Evolutionary conservation across 2,888 invertebrate genomes (phyloP).

Genomic region (Tortricodes alternella): DNA sequence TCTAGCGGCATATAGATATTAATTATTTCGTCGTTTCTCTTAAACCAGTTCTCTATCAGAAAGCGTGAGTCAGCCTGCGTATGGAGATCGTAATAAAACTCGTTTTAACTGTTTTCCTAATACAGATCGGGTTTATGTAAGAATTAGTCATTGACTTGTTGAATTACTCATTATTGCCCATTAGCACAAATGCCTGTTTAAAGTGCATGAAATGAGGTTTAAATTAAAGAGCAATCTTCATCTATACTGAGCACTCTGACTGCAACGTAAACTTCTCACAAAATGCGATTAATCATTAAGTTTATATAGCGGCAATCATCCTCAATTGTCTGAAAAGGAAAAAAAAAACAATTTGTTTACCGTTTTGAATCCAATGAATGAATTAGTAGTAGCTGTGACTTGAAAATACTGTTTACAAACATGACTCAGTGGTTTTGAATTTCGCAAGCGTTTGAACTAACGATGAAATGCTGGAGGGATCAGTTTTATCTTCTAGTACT

Average conservation of each 20-base stretch:
- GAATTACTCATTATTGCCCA: conserved; percentile 19
- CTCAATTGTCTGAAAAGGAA: conserved; percentile 21
- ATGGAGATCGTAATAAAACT: conserved; percentile 44
- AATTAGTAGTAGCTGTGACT: conserved; percentile 9
- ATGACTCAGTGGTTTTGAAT: background rate
- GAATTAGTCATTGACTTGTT: conserved; percentile 28
- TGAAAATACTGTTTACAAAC: background rate
- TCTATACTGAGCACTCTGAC: no score
- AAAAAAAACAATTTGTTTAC: conserved; percentile 22
- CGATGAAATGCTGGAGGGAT: no score
- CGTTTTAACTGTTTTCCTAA: conserved; percentile 51
- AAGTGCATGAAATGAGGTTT: conserved; percentile 15
- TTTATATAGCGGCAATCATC: conserved; percentile 2
- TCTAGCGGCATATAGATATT: conserved; percentile 1
- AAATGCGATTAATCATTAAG: background rate
- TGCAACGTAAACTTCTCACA: conserved; percentile 2
- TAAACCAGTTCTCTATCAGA: conserved; percentile 42
- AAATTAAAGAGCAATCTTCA: conserved; percentile 4
- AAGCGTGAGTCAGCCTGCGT: conserved; percentile 46
- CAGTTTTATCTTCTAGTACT: no score
- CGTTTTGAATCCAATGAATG: conserved; percentile 5
- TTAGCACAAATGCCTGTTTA: conserved; percentile 13
- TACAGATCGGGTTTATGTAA: conserved; percentile 24
- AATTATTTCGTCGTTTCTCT: conserved; percentile 19
- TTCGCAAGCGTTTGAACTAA: background rate